Evolutionary conservation across 2,888 invertebrate species (phyloP), one percentile per base, ranked within the genome.

Genomic region (Craniophora ligustri): DNA sequence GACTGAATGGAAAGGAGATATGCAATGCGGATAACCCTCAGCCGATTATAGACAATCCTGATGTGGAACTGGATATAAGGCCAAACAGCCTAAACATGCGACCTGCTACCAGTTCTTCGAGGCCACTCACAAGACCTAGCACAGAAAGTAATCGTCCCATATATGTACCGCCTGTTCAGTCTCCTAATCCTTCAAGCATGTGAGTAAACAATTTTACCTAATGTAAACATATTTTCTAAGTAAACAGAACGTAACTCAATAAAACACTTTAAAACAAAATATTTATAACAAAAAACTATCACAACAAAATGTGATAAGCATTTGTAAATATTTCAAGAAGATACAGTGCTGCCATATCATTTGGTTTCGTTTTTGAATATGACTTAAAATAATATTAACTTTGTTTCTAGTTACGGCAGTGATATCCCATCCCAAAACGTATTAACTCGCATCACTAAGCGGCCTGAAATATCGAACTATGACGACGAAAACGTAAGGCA

Each of bases 1-100:
- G 92, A 30, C 80, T 95, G 19, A 95, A 95, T 56, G 95, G 95
- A 0, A 87, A 94, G 57, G 94, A 94, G 42, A 94, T 95, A 6
- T 95, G 95, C 72, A 94, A 94, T 28, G 90, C 91, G 0, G 84
- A 91, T 36, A 87, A 68, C 6, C 91, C 82, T 0, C 84, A 72
- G 31, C 87, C 83, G 15, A 76, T 67, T 26, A 72, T 62, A n/a
- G 88, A 79, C 15, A 79, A 78, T 6, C 79, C 80, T 7, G 82
- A 82, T 1, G 5, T 38, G n/a, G 45, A 4, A 10, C 35, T 19
- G 10, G n/a, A n/a, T n/a, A n/a, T n/a, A n/a, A n/a, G n/a, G n/a
- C 16, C 16, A 5, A 41, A 41, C 2, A 28, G 46, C 0, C 35
- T 19, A 19, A 19, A 19, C 2, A 19, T 13, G n/a, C 32, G 46